Conservation (phyloP, 2,797 vertebrate genomes). For the Enoplosus armatus region DNA sequence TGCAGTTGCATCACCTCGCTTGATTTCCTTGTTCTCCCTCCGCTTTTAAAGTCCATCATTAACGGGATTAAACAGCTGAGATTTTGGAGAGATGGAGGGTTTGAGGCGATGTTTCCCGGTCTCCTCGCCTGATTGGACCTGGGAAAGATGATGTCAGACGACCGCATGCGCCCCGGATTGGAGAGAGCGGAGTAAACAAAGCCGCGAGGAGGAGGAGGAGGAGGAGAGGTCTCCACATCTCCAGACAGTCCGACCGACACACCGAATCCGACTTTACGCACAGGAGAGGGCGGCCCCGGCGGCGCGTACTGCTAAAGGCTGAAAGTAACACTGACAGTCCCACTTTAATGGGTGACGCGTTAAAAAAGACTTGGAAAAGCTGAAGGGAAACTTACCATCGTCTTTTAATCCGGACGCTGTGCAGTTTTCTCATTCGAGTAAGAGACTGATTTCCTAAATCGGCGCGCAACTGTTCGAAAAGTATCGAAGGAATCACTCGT, state of each 20-base stretch:
- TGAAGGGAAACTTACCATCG: slow-evolving; percentile 58
- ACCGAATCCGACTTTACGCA: slow-evolving; percentile 77
- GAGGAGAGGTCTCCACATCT: slow-evolving; percentile 86
- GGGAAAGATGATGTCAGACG: slow-evolving; percentile 78
- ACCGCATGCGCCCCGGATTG: slow-evolving; percentile 80
- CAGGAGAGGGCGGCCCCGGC: slow-evolving; percentile 73
- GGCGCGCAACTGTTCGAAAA: slow-evolving; percentile 38
- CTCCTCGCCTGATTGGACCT: slow-evolving; percentile 86
- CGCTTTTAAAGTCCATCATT: slow-evolving; percentile 81
- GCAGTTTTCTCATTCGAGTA: slow-evolving; percentile 47
- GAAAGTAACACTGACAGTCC: slow-evolving; percentile 76
- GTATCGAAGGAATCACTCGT: slow-evolving; percentile 11
- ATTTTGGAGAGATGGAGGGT: slow-evolving; percentile 62
- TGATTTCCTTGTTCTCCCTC: slow-evolving; percentile 69
- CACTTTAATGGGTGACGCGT: slow-evolving; percentile 63
- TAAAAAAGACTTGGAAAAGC: slow-evolving; percentile 62
- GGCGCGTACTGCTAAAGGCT: slow-evolving; percentile 64
- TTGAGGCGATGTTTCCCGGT: slow-evolving; percentile 65
- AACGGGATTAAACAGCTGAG: slow-evolving; percentile 82
- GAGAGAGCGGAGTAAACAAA: slow-evolving; percentile 86
- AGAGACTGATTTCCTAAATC: slow-evolving; percentile 53
- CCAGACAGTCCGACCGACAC: slow-evolving; percentile 79
- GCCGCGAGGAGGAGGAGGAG: slow-evolving; percentile 82
- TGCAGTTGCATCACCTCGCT: slow-evolving; percentile 69
- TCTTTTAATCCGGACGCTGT: slow-evolving; percentile 59